Conservation (phyloP, 2,888 invertebrate genomes). For the Phytoseiulus persimilis region DNA sequence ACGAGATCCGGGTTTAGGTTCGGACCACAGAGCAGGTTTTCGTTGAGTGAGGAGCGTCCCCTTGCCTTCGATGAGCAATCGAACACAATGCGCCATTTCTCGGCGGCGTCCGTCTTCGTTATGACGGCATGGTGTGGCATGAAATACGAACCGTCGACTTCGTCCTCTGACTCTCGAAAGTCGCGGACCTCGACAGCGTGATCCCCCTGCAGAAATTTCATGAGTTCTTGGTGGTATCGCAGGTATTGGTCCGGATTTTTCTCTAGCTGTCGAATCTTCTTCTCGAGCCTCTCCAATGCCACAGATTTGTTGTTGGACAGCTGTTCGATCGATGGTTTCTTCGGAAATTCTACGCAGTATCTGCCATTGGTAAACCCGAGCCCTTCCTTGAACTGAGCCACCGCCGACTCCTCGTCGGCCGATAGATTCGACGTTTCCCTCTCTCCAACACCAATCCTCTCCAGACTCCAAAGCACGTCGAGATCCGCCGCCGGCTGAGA, state of each 20-base stretch:
- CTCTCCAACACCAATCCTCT: not conserved
- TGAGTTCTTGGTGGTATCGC: not conserved
- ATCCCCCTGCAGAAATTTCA: not conserved
- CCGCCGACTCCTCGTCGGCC: not conserved
- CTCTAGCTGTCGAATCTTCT: not conserved
- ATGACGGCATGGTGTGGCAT: not conserved
- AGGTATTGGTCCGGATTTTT: not conserved
- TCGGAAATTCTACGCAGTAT: not conserved
- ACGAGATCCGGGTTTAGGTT: not conserved
- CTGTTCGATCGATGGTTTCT: not conserved
- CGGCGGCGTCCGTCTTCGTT: not conserved
- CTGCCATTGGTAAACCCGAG: not conserved
- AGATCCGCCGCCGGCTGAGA: not conserved
- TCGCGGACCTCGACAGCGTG: not conserved
- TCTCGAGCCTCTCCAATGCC: not conserved
- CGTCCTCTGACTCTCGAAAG: not conserved
- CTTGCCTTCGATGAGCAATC: not conserved
- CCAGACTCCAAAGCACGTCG: not conserved
- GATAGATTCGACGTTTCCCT: not conserved
- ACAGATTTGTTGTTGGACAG: not conserved
- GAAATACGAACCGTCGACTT: not conserved
- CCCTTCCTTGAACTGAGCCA: not conserved
- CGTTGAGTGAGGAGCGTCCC: not conserved
- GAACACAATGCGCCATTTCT: not conserved
- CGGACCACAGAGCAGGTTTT: not conserved